Evolutionary conservation across 2,797 vertebrate genomes (phyloP), one percentile per base, ranked within the genome.

Genomic region (Galaxias olidus): DNA sequence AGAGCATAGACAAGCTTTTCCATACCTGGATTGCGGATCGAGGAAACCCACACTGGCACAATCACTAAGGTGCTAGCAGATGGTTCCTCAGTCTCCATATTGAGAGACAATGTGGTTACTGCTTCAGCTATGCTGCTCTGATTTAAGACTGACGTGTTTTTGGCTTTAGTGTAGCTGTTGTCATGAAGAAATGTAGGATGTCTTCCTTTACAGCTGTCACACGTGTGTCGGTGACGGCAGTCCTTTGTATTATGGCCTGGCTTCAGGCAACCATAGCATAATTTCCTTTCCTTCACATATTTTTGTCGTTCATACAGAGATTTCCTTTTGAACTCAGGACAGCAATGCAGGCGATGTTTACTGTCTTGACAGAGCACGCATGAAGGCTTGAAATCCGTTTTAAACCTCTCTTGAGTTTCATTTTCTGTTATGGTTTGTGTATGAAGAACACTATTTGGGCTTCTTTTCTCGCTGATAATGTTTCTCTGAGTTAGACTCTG

Each of bases 21-120:
- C 0, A 0, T 15, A 30, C 9, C 12, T 52, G 66, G 19, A 19
- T 59, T 58, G 5, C 2, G n/a, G n/a, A n/a, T 69, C 1, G 13
- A 63, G 0, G 63, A 75, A 11, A 75, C 53, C 69, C 66, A 72
- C 0, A 72, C 66, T 53, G 69, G 56, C 0, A 75, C 10, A 0
- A 69, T 58, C 66, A 75, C 70, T 0, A 57, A 69, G 0, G 72
- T 69, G 7, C 40, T 69, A 14, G 46, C 18, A 59, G 60, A 17
- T 44, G 55, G 8, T 0, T 48, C 64, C 2, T 70, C 17, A 4
- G 10, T 49, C 1, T 5, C 10, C 5, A 52, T 40, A 19, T 10
- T 71, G 15, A 71, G 60, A 19, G 66, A 60, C 48, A 48, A 0
- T 40, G 64, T 51, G 0, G 59, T 56, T 20, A 66, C 48, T 47